Evolutionary conservation across 2,797 vertebrate genomes (phyloP).

Genomic region (Vultur gryphus): DNA sequence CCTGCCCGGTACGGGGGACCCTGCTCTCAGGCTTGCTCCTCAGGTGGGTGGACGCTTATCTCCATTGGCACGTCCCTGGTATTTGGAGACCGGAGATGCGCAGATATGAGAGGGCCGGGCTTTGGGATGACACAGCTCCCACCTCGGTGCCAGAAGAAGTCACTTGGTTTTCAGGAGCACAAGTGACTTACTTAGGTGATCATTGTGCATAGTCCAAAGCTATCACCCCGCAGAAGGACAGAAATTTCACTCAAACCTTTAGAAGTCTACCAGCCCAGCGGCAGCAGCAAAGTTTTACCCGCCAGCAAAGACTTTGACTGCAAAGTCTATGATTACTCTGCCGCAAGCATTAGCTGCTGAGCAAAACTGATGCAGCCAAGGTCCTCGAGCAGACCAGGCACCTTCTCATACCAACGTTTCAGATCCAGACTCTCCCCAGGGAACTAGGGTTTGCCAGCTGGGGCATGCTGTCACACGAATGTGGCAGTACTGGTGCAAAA

Average conservation of each 20-base stretch:
- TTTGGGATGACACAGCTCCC: not conserved
- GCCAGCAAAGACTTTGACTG: not conserved
- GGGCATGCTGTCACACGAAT: accelerated
- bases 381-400: not conserved
- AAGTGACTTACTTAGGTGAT: not conserved
- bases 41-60: accelerated
- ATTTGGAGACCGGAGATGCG: accelerated
- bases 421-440: not conserved
- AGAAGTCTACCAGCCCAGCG: not conserved
- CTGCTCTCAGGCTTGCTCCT: not conserved
- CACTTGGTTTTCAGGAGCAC: not conserved
- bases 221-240: not conserved
- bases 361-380: not conserved
- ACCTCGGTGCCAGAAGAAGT: not conserved
- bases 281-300: not conserved
- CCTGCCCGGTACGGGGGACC: accelerated
- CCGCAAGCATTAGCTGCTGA: accelerated
- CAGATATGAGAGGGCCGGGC: accelerated
- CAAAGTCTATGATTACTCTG: accelerated
- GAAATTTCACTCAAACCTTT: not conserved
- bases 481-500: not conserved
- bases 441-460: not conserved
- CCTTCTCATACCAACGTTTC: accelerated
- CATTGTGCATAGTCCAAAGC: accelerated
- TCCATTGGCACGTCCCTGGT: accelerated